Conservation (phyloP, 2,113 vertebrate genomes). For the Coturnix japonica region DNA sequence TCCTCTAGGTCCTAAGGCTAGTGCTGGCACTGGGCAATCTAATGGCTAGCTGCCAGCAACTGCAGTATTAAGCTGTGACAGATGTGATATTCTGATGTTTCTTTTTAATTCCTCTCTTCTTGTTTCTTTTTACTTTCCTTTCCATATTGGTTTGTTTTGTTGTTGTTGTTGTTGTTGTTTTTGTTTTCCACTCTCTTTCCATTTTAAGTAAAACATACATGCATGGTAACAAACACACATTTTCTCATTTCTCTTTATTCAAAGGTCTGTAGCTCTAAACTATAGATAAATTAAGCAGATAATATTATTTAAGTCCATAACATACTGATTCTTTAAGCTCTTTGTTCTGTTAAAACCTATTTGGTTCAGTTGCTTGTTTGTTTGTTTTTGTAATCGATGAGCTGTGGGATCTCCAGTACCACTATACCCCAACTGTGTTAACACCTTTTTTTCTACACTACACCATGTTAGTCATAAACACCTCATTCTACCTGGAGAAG, state of each 20-base stretch:
- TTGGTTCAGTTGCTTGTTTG: no score
- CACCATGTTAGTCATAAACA: background rate
- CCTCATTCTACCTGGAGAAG: background rate
- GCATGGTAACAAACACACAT: background rate
- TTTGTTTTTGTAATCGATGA: no score
- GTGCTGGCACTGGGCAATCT: background rate
- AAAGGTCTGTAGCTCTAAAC: background rate
- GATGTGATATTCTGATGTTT: background rate
- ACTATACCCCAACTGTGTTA: background rate
- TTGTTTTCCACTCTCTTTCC: background rate
- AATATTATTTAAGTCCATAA: no score
- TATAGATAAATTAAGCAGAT: no score
- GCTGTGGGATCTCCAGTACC: background rate
- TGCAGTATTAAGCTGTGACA: background rate
- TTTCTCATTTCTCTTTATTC: background rate
- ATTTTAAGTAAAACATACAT: background rate
- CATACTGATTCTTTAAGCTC: no score
- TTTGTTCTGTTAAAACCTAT: no score
- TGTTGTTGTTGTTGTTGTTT: no score
- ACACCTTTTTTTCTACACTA: background rate
- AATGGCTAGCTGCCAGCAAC: background rate
- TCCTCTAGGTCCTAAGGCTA: background rate
- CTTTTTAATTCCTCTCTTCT: background rate
- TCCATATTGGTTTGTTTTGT: no score
- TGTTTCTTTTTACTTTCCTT: background rate